Percentiles rank a stretch among this genome's conserved stretches.
phyloP scores from a whole-genome alignment of 2,113 vertebrate species.

The Cyanoliseus patagonus region DNA sequence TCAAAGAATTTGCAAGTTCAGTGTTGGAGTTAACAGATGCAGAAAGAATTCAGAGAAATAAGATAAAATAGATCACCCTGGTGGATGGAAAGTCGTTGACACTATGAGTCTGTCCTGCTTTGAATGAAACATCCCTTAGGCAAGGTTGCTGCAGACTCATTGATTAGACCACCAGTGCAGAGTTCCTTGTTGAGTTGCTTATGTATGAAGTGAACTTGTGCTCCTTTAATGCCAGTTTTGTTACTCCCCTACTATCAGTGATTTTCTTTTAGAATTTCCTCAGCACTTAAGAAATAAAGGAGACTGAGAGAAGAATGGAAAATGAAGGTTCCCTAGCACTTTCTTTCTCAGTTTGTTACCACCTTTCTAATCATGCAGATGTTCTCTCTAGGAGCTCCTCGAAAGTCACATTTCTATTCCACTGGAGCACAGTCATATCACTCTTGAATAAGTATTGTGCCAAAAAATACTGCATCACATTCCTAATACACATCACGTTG shows the following conservation, averaged over 20 bases:
- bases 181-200: background rate
- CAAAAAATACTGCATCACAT: background rate
- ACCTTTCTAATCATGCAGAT: background rate
- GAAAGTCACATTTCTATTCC: background rate
- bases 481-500: background rate
- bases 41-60: background rate
- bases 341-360: background rate
- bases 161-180: background rate
- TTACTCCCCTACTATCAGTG: background rate
- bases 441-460: background rate
- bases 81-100: background rate
- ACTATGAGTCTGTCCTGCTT: background rate
- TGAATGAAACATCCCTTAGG: background rate
- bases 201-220: background rate
- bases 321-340: background rate
- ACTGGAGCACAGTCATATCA: background rate
- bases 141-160: background rate
- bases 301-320: background rate
- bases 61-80: background rate
- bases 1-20: background rate
- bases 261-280: background rate
- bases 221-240: background rate
- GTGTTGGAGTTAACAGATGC: background rate
- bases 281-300: background rate
- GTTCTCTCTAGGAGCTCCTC: background rate